These are phyloP conservation scores for Aleadryas rufinucha DNA, from an alignment of 2,113 vertebrate genomes.

Conservation along the genomic window DNA sequence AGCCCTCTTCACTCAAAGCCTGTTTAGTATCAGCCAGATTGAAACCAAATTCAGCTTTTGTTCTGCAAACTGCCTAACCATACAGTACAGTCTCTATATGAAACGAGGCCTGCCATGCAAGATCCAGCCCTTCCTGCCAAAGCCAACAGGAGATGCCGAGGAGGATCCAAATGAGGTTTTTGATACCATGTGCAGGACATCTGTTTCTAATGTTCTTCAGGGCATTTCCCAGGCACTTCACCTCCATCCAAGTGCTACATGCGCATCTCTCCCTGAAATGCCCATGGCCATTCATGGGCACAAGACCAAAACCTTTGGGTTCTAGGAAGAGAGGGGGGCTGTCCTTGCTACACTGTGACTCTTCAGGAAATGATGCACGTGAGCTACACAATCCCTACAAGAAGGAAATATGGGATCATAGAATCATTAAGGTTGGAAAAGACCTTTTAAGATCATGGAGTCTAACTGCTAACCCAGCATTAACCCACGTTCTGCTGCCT, in stretches of 20 bases:
- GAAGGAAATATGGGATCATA: neutral
- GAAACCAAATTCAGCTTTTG: conserved; percentile 29
- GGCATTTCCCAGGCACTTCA: neutral
- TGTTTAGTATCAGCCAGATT: conserved; percentile 1
- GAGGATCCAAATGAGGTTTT: neutral
- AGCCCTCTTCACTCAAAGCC: neutral
- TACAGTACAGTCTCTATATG: neutral
- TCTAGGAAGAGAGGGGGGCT: neutral
- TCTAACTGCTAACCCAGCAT: neutral
- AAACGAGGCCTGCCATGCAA: neutral
- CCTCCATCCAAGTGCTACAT: neutral
- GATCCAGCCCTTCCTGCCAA: neutral
- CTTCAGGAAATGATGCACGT: neutral
- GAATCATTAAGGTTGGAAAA: neutral
- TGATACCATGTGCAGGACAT: neutral
- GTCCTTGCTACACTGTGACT: neutral
- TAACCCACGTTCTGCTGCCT: neutral
- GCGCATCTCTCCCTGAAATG: neutral
- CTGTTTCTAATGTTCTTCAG: neutral
- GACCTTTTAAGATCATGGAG: neutral
- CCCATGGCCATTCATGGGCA: fast-evolving
- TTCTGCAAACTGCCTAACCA: neutral
- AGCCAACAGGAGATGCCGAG: conserved; percentile 13
- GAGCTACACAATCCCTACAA: neutral
- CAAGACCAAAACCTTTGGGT: neutral